Base-by-base conservation (phyloP, 1,140 invertebrate genomes). In the Caenorhabditis tropicalis region DNA sequence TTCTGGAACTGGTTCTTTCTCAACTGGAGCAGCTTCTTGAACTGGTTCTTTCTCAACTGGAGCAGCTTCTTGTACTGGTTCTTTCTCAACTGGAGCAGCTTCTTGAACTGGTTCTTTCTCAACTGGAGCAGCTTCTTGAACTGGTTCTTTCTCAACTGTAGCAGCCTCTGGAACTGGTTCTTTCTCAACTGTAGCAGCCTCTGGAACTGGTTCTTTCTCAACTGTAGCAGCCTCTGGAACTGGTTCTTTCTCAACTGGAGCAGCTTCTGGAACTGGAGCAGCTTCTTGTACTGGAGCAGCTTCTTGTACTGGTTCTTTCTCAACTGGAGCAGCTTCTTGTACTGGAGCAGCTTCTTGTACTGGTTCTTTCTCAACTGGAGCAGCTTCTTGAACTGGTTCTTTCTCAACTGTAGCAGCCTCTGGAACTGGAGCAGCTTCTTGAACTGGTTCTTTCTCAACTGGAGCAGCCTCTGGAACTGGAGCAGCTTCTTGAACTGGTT, bases 301-400 rank as follows among this genome's bases (percentile, higher is more conserved):
- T 31, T 31, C 5, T 39, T 70, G 7, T 9, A 39, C 29, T 33
- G 60, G 29, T 27, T 27, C 21, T 12, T 33, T 24, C 60, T 33
- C 10, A 12, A 39, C 60, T 33, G 60, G 60, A 27, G n/a, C 27
- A 27, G 70, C 33, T 46, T 79, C 4, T 43, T 79, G 31, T 12
- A 79, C 60, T 31, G 60, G 70, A 24, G 12, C 56, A 24, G 24
- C 56, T 82, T 74, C 15, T 82, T 82, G 58, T 6, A 74, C 56
- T 51, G 36, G 29, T 29, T 79, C 19, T 39, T 79, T 33, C 31
- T 39, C 33, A 39, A 43, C 36, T 36, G 31, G 70, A 16, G 12
- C 56, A 6, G 39, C 9, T 82, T 51, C 12, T 58, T 56, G 58
- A 15, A 56, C 81, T 46, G 33, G 27, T 24, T 27, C 19, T 36